phyloP scores from a whole-genome alignment of 2,797 vertebrate species.

The Gallinago solitaria region DNA sequence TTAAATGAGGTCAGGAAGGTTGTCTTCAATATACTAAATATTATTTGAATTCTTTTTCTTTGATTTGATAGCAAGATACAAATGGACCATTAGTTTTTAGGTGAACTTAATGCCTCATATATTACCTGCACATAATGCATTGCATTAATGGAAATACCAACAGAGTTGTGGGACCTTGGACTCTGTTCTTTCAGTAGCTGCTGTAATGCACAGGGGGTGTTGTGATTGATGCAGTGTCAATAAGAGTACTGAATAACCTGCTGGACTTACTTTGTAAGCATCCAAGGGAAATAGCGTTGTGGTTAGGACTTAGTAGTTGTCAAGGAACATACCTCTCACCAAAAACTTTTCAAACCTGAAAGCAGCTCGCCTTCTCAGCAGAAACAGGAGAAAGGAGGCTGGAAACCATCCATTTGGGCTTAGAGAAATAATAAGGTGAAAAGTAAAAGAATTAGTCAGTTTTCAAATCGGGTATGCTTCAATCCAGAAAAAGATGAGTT shows the following conservation, averaged over 20 bases:
- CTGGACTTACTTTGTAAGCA: constrained; percentile 18
- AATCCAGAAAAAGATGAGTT: neutral
- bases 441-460: neutral
- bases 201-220: neutral
- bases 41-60: neutral
- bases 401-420: neutral
- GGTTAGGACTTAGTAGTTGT: constrained; percentile 35
- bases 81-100: neutral
- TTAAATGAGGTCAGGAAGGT: neutral
- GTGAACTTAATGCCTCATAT: neutral
- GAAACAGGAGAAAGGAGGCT: neutral
- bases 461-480: neutral
- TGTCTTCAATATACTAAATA: neutral
- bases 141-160: neutral
- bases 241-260: neutral
- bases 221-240: constrained; percentile 37
- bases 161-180: neutral
- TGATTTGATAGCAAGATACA: neutral
- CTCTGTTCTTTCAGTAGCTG: neutral
- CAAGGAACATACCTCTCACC: neutral
- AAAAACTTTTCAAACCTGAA: neutral
- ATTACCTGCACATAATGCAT: neutral
- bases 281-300: constrained; percentile 20
- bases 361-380: neutral
- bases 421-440: neutral